These are phyloP conservation scores for Proterorhinus semilunaris DNA, from an alignment of 2,113 vertebrate genomes.

Conservation along the genomic window DNA sequence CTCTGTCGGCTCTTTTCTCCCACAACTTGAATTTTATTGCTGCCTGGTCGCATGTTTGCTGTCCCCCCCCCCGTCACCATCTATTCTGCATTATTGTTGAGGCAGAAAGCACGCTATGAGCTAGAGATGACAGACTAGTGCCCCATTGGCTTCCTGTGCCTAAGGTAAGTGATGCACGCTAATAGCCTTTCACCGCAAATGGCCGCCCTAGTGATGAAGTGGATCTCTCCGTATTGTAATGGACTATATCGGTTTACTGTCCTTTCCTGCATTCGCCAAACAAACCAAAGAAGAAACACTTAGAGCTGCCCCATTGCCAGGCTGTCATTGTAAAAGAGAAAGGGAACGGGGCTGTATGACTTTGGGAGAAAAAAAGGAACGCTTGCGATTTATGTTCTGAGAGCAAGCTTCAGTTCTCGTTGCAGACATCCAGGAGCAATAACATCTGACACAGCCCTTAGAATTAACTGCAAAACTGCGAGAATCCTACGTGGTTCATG, in stretches of 20 bases:
- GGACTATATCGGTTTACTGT: conserved; percentile 24
- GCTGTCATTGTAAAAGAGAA: neutral
- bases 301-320: conserved; percentile 3
- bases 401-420: neutral
- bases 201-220: conserved; percentile 18
- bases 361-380: no score
- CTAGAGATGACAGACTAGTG: conserved; percentile 38
- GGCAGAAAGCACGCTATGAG: conserved; percentile 25
- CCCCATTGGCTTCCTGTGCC: conserved; percentile 23
- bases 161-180: conserved; percentile 22
- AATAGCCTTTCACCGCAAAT: conserved; percentile 24
- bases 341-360: neutral
- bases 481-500: no score
- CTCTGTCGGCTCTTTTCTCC: no score
- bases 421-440: no score
- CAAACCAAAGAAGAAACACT: conserved; percentile 5
- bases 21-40: no score
- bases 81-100: conserved; percentile 4
- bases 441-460: no score
- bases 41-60: neutral
- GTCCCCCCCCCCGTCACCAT: neutral
- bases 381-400: no score
- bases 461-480: no score
- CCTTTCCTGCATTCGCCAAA: conserved; percentile 9
- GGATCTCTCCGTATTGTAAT: conserved; percentile 34